Evolutionary conservation across 2,113 vertebrate species (phyloP), one percentile per base, ranked within the genome.

Genomic region (Hyaena hyaena): DNA sequence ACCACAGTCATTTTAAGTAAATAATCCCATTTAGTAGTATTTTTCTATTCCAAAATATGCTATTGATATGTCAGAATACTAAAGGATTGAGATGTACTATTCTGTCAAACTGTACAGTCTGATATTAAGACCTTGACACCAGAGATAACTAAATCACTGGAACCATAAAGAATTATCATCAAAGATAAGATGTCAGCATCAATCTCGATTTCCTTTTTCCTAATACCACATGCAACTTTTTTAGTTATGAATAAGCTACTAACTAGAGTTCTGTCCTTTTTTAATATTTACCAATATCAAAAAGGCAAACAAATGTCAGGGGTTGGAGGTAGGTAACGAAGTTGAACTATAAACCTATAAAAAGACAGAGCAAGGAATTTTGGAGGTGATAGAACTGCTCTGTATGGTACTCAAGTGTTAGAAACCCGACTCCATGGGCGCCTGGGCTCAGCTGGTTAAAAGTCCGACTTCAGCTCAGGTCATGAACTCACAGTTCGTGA

Each of bases 1-100:
- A 88, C 33, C 63, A 91, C 14, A 97, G 31, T 66, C 58, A 96
- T 68, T 95, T 43, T 88, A 96, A 96, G 48, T 61, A 11, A 89
- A 48, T 86, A 81, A 95, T 68, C 8, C 39, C 17, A 91, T 45
- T 53, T 84, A 66, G 43, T 45, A 80, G 55, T 50, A 61, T 81
- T 90, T 95, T 84, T 23, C 19, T 79, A 93, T 55, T 94, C 58
- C 23, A 79, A 93, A 94, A 53, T 45, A 97, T n/a, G 12, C 26
- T 77, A 7, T 16, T 93, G 66, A 53, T 24, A 85, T 31, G 63
- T 53, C 48, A 58, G 31, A 95, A 87, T 16, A 93, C 19, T 71
- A 19, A 53, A 77, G 15, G 17, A 93, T 8, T 77, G n/a, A 84
- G 11, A 26, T 23, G 11, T 19, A 86, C 5, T 61, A 15, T 39